A percentile compares a stretch with the other conserved stretches of the same genome.
These are phyloP conservation scores for Planococcus citri DNA, from an alignment of 1,140 invertebrate genomes.

Conservation along the genomic window DNA sequence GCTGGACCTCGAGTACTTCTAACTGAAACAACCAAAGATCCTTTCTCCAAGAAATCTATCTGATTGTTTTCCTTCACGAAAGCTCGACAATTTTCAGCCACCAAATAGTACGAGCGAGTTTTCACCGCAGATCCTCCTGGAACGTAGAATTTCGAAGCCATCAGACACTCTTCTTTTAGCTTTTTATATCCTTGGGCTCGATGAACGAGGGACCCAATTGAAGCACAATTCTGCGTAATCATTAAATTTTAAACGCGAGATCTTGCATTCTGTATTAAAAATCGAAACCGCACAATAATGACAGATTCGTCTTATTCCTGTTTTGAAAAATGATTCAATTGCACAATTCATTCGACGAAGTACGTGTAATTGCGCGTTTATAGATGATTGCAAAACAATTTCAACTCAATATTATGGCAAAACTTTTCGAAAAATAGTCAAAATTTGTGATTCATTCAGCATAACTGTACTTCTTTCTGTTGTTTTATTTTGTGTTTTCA, in stretches of 20 bases:
- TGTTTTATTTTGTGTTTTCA: no score
- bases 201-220: slow-evolving; percentile 1
- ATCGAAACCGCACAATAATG: neutral
- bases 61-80: no score
- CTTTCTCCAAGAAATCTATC: neutral
- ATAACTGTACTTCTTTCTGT: no score
- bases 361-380: no score
- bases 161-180: neutral
- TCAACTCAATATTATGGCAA: no score
- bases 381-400: no score
- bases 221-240: neutral
- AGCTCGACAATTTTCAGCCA: neutral
- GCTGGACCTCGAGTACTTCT: neutral
- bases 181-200: slow-evolving; percentile 5
- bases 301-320: no score
- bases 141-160: neutral
- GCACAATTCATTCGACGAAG: no score
- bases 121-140: neutral
- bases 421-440: no score
- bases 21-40: neutral
- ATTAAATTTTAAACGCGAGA: neutral
- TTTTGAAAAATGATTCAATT: no score
- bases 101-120: neutral
- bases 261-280: neutral
- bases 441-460: no score